Conservation (phyloP, 2,888 invertebrate genomes). For the Lochmaea crataegi region DNA sequence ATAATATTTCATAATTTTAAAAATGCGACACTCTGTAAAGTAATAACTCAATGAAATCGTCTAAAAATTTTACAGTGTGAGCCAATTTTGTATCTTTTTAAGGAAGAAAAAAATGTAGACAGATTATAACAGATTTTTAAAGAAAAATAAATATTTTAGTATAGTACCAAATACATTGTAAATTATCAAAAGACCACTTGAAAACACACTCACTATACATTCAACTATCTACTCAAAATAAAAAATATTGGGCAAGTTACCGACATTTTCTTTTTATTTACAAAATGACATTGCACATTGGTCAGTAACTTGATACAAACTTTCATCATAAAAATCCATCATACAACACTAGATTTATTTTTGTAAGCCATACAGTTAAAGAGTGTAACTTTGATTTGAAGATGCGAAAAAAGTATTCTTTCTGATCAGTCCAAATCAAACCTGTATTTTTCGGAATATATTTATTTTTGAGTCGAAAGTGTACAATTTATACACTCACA, state of each 20-base stretch:
- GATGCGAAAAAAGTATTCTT: too few species aligned
- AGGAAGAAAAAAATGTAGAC: background rate
- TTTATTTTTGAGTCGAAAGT: too few species aligned
- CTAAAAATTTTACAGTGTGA: too few species aligned
- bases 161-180: slow-evolving; percentile 43
- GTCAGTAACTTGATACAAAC: slow-evolving; percentile 25
- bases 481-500: too few species aligned
- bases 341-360: background rate
- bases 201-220: slow-evolving; percentile 12
- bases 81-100: too few species aligned
- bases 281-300: slow-evolving; percentile 42
- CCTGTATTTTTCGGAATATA: too few species aligned
- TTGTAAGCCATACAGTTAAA: too few species aligned
- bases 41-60: too few species aligned
- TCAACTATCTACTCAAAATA: background rate
- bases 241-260: slow-evolving; percentile 31
- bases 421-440: too few species aligned
- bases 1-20: too few species aligned
- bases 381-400: too few species aligned
- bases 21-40: too few species aligned
- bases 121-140: slow-evolving; percentile 26
- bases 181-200: slow-evolving; percentile 38
- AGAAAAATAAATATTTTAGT: slow-evolving; percentile 27
- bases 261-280: slow-evolving; percentile 40
- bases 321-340: background rate